phyloP scores from a whole-genome alignment of 2,888 invertebrate genomes.

The Xanthia togata region DNA sequence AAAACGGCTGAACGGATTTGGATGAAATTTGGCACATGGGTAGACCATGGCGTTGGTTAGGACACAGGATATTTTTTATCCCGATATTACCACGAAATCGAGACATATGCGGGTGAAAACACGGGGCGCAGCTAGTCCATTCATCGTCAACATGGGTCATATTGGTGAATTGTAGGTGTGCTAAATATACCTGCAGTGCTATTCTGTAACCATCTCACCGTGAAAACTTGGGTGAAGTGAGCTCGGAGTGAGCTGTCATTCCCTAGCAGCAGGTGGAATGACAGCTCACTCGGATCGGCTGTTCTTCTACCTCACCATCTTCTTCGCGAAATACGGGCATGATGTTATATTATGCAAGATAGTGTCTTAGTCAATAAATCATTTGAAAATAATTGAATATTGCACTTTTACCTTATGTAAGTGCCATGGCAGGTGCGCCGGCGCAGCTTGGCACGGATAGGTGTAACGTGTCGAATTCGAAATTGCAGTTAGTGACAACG shows the following conservation, averaged over 20 bases:
- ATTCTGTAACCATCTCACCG: no score
- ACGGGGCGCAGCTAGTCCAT: no score
- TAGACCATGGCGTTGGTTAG: no score
- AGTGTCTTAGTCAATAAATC: slow-evolving; percentile 16
- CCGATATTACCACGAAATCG: no score
- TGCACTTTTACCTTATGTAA: slow-evolving; percentile 45
- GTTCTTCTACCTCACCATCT: background rate
- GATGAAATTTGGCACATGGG: no score
- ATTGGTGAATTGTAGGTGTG: background rate
- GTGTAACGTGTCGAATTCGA: slow-evolving; percentile 47
- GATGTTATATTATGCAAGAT: background rate
- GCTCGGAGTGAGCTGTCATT: no score
- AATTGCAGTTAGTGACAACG: slow-evolving; percentile 37
- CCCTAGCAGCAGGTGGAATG: no score
- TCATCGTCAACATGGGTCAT: background rate
- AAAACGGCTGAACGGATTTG: no score
- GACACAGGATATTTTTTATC: no score
- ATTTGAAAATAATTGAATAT: slow-evolving; percentile 5
- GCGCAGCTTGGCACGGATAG: slow-evolving; percentile 41
- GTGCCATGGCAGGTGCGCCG: slow-evolving; percentile 36
- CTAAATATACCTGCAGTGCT: background rate
- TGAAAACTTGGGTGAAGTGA: no score
- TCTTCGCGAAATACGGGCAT: background rate
- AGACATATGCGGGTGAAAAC: no score
- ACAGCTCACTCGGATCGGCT: no score